Conservation (phyloP, 2,797 vertebrate species). For the Spondyliosoma cantharus region DNA sequence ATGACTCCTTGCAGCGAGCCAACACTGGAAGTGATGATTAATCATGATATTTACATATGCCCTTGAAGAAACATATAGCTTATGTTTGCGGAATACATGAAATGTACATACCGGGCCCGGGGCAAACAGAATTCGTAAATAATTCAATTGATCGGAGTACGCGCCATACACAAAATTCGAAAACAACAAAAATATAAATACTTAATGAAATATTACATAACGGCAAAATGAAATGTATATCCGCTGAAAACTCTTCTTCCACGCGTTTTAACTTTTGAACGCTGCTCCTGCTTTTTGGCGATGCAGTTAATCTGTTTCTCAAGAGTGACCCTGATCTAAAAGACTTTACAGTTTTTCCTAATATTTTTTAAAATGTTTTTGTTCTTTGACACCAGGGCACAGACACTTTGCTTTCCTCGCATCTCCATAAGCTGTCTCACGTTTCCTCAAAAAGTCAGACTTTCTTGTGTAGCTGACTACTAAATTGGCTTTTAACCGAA, state of each 20-base stretch:
- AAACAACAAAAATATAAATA: neutral
- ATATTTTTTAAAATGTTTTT: neutral
- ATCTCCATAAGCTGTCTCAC: constrained; percentile 14
- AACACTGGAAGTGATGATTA: constrained; percentile 1
- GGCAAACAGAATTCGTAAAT: neutral
- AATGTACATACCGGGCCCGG: neutral
- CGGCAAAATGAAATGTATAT: neutral
- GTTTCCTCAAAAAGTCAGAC: constrained; percentile 38
- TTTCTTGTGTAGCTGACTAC: constrained; percentile 27
- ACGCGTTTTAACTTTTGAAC: neutral
- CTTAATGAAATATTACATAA: neutral
- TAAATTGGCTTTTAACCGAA: constrained; percentile 50
- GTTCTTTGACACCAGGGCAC: neutral
- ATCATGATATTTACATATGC: constrained; percentile 15
- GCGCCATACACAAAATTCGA: neutral
- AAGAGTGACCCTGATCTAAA: neutral
- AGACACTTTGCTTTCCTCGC: constrained; percentile 32
- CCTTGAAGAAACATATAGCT: neutral
- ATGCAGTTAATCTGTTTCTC: neutral
- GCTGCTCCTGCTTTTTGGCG: neutral
- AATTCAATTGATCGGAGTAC: neutral
- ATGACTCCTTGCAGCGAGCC: constrained; percentile 6
- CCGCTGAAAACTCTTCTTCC: neutral
- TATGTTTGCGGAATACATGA: neutral
- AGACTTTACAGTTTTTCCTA: constrained; percentile 30